Evolutionary conservation across 2,113 vertebrate species (phyloP).

Genomic region (Ceyx cyanopectus): DNA sequence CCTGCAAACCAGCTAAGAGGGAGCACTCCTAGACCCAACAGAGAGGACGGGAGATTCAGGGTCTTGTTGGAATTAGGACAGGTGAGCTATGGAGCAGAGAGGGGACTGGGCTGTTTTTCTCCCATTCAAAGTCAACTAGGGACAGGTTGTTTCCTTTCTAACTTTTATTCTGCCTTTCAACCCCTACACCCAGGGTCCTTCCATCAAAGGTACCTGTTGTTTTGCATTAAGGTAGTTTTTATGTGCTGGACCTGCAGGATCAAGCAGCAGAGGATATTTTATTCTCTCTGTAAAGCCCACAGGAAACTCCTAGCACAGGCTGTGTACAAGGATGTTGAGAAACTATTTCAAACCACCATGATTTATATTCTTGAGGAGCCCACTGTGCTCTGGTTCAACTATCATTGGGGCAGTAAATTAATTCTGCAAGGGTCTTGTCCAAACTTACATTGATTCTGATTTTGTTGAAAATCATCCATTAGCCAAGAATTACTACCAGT

Average conservation of each 20-base stretch:
- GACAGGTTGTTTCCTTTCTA: background rate
- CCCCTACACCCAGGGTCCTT: background rate
- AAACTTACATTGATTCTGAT: constrained; percentile 76
- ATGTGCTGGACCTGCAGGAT: rapidly evolving
- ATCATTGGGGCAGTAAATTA: constrained; percentile 57
- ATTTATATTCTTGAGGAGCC: constrained; percentile 42
- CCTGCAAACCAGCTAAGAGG: background rate
- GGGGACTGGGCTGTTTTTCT: background rate
- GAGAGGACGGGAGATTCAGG: background rate
- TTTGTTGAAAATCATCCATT: constrained; percentile 78
- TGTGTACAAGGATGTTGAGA: background rate
- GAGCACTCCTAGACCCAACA: rapidly evolving
- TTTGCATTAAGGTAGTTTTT: background rate
- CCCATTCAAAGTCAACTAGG: background rate
- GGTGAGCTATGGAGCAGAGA: background rate
- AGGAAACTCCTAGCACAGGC: background rate
- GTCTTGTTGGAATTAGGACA: background rate
- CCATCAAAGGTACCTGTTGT: background rate
- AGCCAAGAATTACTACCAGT: constrained; percentile 77
- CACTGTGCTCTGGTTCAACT: constrained; percentile 31
- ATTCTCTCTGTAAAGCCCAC: background rate
- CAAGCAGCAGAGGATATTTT: background rate
- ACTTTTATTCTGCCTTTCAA: background rate
- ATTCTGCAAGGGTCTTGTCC: constrained; percentile 69
- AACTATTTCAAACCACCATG: constrained; percentile 16